These are phyloP conservation scores for Tetranychus cinnabarinus DNA, from an alignment of 1,140 invertebrate species.

Conservation along the genomic window DNA sequence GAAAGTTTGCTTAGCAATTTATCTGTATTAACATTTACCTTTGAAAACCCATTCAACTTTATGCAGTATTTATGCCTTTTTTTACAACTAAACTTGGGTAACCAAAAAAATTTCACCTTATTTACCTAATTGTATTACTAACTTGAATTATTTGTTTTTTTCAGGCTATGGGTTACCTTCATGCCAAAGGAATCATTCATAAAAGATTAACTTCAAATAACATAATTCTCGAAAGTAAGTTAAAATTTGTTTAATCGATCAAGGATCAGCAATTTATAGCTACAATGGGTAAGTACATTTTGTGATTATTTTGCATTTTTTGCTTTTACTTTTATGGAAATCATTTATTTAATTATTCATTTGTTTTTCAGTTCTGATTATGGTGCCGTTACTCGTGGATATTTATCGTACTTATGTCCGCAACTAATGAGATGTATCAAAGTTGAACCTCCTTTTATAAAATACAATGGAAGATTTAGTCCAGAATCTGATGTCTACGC, in stretches of 20 bases:
- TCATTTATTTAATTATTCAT: neutral
- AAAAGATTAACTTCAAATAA: conserved; percentile 97
- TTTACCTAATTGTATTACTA: no score
- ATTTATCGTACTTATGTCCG: conserved; percentile 90
- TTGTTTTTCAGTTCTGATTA: conserved; percentile 15
- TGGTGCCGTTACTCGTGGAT: conserved; percentile 33
- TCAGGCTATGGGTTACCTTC: conserved; percentile 83
- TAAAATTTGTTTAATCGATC: conserved; percentile 25
- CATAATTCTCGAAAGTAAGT: conserved; percentile 77
- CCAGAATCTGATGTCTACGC: conserved; percentile 86
- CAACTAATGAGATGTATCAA: conserved; percentile 49
- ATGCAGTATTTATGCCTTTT: no score
- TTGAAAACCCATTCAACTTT: no score
- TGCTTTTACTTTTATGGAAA: neutral
- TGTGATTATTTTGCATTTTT: neutral
- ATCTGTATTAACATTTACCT: no score
- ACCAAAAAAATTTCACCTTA: no score
- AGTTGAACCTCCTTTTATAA: conserved; percentile 17
- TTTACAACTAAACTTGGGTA: no score
- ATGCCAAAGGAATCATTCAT: conserved; percentile 88
- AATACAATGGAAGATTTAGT: conserved; percentile 33
- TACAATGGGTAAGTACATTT: conserved; percentile 9
- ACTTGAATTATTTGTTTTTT: neutral
- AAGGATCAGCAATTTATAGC: conserved; percentile 18
- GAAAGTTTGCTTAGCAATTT: no score